These are phyloP conservation scores for Yponomeuta plumbellus DNA, from an alignment of 2,888 invertebrate genomes.

Conservation along the genomic window DNA sequence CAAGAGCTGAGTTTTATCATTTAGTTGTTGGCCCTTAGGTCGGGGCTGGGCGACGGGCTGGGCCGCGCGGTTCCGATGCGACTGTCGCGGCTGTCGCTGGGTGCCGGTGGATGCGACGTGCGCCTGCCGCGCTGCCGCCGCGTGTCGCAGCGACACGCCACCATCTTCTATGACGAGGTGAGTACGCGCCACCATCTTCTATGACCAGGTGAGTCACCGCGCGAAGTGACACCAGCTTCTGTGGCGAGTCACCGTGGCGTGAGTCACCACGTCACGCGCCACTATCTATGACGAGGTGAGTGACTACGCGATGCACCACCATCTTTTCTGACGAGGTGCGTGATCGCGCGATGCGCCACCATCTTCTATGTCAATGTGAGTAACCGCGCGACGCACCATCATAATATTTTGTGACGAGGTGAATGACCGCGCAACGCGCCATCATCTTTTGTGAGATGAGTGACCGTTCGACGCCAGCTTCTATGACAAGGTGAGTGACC, in stretches of 20 bases:
- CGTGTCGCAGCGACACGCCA: slow-evolving; percentile 85
- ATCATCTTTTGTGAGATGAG: too few relatives aligned
- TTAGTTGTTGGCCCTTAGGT: not conserved
- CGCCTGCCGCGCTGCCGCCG: slow-evolving; percentile 64
- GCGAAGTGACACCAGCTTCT: slow-evolving; percentile 88
- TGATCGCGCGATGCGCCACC: slow-evolving; percentile 62
- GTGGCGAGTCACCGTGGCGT: slow-evolving; percentile 88
- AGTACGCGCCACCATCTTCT: slow-evolving; percentile 87
- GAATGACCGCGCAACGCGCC: too few relatives aligned
- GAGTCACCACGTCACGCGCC: slow-evolving; percentile 81
- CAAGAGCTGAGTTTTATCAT: too few relatives aligned
- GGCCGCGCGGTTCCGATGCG: slow-evolving; percentile 57
- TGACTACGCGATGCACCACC: slow-evolving; percentile 88
- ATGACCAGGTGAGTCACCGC: slow-evolving; percentile 80
- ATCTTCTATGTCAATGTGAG: too few relatives aligned
- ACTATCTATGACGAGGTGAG: too few relatives aligned
- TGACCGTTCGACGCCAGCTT: too few relatives aligned
- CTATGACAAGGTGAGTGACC: too few relatives aligned
- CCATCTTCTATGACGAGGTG: slow-evolving; percentile 90
- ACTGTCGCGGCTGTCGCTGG: slow-evolving; percentile 69
- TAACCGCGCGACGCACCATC: too few relatives aligned
- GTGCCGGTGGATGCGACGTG: slow-evolving; percentile 79
- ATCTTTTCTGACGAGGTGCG: slow-evolving; percentile 90
- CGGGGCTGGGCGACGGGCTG: slow-evolving; percentile 30
- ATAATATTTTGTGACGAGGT: too few relatives aligned